phyloP scores from a whole-genome alignment of 2,888 invertebrate species.

The Synanthedon vespiformis region DNA sequence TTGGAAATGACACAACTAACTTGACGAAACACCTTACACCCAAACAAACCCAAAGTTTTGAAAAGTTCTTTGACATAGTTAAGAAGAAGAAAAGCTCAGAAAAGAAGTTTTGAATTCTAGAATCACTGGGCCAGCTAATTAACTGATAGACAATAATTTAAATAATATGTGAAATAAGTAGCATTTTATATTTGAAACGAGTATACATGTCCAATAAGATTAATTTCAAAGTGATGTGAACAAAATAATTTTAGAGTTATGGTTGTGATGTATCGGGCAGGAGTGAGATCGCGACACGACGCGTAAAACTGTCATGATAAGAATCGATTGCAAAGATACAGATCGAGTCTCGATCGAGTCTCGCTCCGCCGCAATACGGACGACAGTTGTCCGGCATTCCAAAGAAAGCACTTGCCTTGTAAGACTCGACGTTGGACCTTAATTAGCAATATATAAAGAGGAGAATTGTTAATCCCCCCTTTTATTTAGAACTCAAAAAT shows the following conservation, averaged over 20 bases:
- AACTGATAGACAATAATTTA: too few relatives aligned
- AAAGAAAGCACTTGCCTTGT: conserved; percentile 28
- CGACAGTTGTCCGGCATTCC: conserved; percentile 44
- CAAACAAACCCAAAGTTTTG: too few relatives aligned
- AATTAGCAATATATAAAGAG: conserved; percentile 23
- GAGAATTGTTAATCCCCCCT: neutral
- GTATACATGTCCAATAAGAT: neutral
- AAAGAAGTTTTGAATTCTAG: too few relatives aligned
- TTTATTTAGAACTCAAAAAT: conserved; percentile 5
- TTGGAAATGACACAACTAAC: too few relatives aligned
- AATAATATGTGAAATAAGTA: too few relatives aligned
- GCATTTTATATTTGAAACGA: too few relatives aligned
- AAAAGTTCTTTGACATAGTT: too few relatives aligned
- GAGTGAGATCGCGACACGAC: conserved; percentile 33
- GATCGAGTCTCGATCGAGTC: conserved; percentile 38
- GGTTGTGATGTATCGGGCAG: neutral
- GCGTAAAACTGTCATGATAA: conserved; percentile 64
- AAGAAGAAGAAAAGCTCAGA: too few relatives aligned
- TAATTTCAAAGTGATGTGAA: neutral
- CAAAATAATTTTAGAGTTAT: neutral
- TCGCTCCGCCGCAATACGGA: conserved; percentile 21
- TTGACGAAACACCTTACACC: too few relatives aligned
- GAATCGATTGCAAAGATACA: conserved; percentile 52
- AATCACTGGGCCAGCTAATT: too few relatives aligned
- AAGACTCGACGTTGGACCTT: conserved; percentile 21